phyloP scores from a whole-genome alignment of 53 echinoderm and acorn worm species.

The Paelopatides confundens region DNA sequence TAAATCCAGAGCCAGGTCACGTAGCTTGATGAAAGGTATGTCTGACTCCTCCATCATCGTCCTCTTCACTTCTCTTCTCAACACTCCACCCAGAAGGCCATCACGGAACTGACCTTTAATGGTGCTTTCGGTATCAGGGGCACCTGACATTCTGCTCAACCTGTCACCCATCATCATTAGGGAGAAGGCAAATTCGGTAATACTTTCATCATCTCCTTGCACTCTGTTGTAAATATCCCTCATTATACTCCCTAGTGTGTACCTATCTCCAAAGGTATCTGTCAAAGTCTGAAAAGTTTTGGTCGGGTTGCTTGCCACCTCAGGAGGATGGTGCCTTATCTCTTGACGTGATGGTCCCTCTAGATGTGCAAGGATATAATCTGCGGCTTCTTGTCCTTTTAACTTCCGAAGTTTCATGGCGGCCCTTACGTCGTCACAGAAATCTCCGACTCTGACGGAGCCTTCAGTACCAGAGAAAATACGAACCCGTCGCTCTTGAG shows the following conservation, averaged over 20 bases:
- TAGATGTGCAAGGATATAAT: not conserved
- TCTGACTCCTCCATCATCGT: constrained; percentile 33
- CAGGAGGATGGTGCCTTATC: not conserved
- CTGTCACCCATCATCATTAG: not conserved
- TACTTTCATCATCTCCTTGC: not conserved
- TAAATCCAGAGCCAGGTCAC: constrained; percentile 53
- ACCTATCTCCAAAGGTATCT: not conserved
- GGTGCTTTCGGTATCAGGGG: not conserved
- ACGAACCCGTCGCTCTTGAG: not conserved
- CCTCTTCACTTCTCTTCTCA: constrained; percentile 44
- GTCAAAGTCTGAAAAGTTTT: not conserved
- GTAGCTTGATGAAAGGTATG: constrained; percentile 11
- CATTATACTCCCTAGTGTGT: not conserved
- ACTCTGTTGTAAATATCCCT: not conserved
- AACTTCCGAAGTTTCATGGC: not conserved
- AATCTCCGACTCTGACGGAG: not conserved
- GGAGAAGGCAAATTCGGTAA: not conserved
- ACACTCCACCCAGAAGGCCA: not conserved
- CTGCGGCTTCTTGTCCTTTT: not conserved
- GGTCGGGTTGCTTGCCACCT: not conserved
- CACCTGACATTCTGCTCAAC: not conserved
- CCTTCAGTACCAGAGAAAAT: not conserved
- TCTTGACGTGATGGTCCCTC: not conserved
- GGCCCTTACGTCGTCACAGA: not conserved
- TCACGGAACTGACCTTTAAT: not conserved